Conservation (phyloP, 1,140 invertebrate species). For the Zaprionus vittiger region DNA sequence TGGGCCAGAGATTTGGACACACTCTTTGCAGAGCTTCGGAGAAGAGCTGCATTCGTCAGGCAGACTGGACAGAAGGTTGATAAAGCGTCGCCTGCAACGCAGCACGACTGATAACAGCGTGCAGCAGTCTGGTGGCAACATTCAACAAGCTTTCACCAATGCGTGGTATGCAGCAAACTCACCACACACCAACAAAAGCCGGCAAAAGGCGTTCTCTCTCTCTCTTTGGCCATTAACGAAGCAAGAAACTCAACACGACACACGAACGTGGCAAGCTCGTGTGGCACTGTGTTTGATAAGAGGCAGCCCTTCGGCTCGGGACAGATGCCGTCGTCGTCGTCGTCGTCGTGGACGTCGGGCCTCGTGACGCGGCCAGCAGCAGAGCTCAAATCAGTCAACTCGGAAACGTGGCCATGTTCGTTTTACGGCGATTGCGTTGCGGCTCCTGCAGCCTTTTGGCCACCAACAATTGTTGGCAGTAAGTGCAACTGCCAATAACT, state of each 20-base stretch:
- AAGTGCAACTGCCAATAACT: slow-evolving; percentile 43
- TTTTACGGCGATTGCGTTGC: slow-evolving; percentile 62
- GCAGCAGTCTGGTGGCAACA: slow-evolving; percentile 29
- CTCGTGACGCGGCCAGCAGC: slow-evolving; percentile 44
- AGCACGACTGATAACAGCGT: slow-evolving; percentile 58
- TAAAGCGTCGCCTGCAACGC: neutral
- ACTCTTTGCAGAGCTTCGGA: neutral
- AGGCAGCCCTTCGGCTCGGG: slow-evolving; percentile 14
- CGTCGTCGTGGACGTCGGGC: neutral
- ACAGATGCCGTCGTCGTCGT: slow-evolving; percentile 12
- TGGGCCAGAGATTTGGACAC: neutral
- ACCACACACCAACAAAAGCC: slow-evolving; percentile 76
- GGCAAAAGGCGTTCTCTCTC: slow-evolving; percentile 26
- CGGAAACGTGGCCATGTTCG: slow-evolving; percentile 82
- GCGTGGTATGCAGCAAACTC: slow-evolving; percentile 35
- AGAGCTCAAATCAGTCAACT: slow-evolving; percentile 75
- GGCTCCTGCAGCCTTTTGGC: slow-evolving; percentile 51
- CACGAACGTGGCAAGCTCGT: slow-evolving; percentile 24
- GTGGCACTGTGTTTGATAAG: slow-evolving; percentile 51
- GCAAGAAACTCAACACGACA: slow-evolving; percentile 34
- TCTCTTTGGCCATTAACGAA: slow-evolving; percentile 14
- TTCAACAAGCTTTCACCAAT: slow-evolving; percentile 63
- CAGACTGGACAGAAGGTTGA: neutral
- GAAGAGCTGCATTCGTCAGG: slow-evolving; percentile 14
- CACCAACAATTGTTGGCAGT: slow-evolving; percentile 42